phyloP scores from a whole-genome alignment of 2,888 invertebrate genomes.

The Metallyticus violacea region DNA sequence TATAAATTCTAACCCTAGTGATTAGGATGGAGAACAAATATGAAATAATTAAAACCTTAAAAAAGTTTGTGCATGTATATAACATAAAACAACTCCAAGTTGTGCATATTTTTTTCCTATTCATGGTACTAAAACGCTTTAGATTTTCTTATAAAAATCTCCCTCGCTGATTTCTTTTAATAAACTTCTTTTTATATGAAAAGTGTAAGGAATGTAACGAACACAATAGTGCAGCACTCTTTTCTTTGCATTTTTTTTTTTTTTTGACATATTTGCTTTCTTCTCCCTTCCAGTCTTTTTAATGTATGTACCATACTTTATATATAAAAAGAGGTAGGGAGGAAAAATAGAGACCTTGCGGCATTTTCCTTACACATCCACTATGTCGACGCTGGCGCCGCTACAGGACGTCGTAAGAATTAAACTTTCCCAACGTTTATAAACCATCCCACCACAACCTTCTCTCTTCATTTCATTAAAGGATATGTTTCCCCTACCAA shows the following conservation, averaged over 20 bases:
- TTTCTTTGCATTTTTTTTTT: neutral
- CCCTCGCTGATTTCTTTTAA: neutral
- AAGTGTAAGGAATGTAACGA: neutral
- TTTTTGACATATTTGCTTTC: neutral
- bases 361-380: neutral
- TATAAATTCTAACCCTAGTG: too few species aligned
- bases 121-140: neutral
- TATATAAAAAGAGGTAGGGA: neutral
- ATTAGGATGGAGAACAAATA: too few species aligned
- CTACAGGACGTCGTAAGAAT: neutral
- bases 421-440: neutral
- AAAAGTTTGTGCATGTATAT: too few species aligned
- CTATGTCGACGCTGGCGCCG: neutral
- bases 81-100: too few species aligned
- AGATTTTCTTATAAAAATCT: neutral
- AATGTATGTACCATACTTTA: neutral
- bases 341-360: neutral
- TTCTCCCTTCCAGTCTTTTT: neutral
- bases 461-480: constrained; percentile 31
- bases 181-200: neutral
- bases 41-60: too few species aligned
- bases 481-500: constrained; percentile 25
- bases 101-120: too few species aligned
- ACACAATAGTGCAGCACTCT: neutral
- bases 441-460: constrained; percentile 6